Evolutionary conservation across 2,888 invertebrate species (phyloP).

Genomic region (Phortica magna): DNA sequence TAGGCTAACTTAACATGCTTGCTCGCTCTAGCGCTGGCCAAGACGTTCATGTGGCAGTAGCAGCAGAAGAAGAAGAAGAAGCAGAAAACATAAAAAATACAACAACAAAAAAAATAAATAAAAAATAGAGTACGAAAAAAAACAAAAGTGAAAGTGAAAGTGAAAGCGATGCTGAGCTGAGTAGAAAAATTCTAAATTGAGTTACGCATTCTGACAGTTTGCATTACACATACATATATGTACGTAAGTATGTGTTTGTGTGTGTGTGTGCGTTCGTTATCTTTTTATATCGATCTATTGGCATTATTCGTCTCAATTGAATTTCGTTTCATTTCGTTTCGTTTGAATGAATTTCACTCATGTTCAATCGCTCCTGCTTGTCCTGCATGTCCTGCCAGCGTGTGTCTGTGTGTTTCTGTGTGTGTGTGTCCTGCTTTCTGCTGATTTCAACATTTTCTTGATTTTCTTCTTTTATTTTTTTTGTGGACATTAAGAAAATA

Average conservation of each 20-base stretch:
- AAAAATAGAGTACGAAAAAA: slow-evolving; percentile 27
- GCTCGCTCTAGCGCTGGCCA: too few relatives aligned
- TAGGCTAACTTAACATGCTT: too few relatives aligned
- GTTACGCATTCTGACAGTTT: slow-evolving; percentile 74
- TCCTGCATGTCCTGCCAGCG: not conserved
- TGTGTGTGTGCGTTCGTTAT: not conserved
- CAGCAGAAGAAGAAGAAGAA: slow-evolving; percentile 1
- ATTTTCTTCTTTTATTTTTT: not conserved
- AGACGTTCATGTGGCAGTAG: too few relatives aligned
- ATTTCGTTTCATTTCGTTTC: slow-evolving; percentile 73
- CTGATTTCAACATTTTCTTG: not conserved
- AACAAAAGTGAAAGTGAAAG: slow-evolving; percentile 10
- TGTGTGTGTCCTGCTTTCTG: too few relatives aligned
- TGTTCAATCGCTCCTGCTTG: not conserved
- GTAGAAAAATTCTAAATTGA: slow-evolving; percentile 71
- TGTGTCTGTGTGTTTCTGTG: not conserved
- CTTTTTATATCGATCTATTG: slow-evolving; percentile 67
- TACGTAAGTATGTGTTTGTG: not conserved
- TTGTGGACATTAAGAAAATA: not conserved
- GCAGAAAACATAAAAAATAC: slow-evolving; percentile 14
- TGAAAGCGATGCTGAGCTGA: slow-evolving; percentile 30
- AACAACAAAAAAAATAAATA: slow-evolving; percentile 6
- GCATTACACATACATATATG: slow-evolving; percentile 55
- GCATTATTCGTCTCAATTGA: slow-evolving; percentile 73
- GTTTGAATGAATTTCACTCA: slow-evolving; percentile 67